phyloP scores from a whole-genome alignment of 2,888 invertebrate species.

The Paralinhomoeus sp. region DNA sequence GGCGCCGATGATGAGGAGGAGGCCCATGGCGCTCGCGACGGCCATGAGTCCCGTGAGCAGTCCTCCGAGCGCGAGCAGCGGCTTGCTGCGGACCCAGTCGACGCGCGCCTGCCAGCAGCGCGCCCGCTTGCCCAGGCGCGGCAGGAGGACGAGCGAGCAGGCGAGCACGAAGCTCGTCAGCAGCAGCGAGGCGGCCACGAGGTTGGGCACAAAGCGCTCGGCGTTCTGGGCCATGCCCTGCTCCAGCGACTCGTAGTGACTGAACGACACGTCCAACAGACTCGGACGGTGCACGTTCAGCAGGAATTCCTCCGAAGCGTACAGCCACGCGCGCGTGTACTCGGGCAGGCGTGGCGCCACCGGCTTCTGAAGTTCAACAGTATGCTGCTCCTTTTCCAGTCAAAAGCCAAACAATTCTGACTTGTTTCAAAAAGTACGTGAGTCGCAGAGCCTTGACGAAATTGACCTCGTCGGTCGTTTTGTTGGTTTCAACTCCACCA shows the following conservation, averaged over 20 bases:
- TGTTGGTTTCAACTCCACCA: conserved; percentile 7
- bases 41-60: conserved; percentile 36
- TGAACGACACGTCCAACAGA: conserved; percentile 15
- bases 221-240: conserved; percentile 56
- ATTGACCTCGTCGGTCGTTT: neutral
- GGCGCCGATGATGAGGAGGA: conserved; percentile 69
- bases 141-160: conserved; percentile 14
- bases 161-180: conserved; percentile 56
- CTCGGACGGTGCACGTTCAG: neutral
- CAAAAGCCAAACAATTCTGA: neutral
- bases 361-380: neutral
- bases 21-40: conserved; percentile 64
- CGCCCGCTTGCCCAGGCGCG: neutral
- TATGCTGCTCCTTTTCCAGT: neutral
- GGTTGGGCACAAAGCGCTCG: conserved; percentile 37
- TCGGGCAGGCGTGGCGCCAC: neutral
- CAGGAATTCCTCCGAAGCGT: neutral
- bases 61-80: conserved; percentile 62
- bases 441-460: neutral
- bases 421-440: neutral
- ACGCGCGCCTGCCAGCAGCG: conserved; percentile 8
- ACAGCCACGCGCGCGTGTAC: neutral
- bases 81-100: conserved; percentile 76
- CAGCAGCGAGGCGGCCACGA: conserved; percentile 51
- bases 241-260: conserved; percentile 22